Base-by-base conservation (phyloP, 2,113 vertebrate genomes). In the Potamarius usumacintae region DNA sequence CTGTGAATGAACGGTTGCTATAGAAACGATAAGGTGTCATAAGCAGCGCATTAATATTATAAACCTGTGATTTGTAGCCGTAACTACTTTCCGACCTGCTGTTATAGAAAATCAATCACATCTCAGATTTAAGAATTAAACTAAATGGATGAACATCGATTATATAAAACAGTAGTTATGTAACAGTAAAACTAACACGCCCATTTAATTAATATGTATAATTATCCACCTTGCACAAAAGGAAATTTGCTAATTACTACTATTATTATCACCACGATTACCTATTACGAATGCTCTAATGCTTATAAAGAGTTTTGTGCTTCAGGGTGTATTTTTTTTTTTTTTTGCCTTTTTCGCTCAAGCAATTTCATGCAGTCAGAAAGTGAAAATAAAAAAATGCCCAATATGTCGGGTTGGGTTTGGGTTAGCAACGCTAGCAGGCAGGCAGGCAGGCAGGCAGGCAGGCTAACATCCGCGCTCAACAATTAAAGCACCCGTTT, bases 391-490 rank as follows among this genome's bases (percentile, higher is more conserved):
- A 85, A 76, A 42, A 42, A 85, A 67, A 48, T 50, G 11, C 27
- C 22, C 53, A 82, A 42, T 18, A 57, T 20, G 74, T 85, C 72
- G 58, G 79, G 18, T 12, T 25, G 86, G 86, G 77, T 72, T 85
- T 22, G 58, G 57, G 58, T 76, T 78, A 74, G 80, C 84, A 48
- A 34, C 27, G 82, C 48, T 89, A 84, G 82, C 82, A 72, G 25
- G 15, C 63, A 15, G 14, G 86, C n/a, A n/a, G n/a, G n/a, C 89
- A 34, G 34, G 34, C 34, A 34, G 34, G 82, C 82, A 72, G 25
- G 15, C 63, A 15, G 15, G 86, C 89, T 85, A 87, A 82, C 58
- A 62, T 79, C 63, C 78, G 65, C 69, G 50, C 30, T 79, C 63
- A 74, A 63, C 25, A 62, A 42, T 9, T 4, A 2, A 7, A 18